phyloP scores from a whole-genome alignment of 2,888 invertebrate genomes.

The Pristionchus maxplancki region DNA sequence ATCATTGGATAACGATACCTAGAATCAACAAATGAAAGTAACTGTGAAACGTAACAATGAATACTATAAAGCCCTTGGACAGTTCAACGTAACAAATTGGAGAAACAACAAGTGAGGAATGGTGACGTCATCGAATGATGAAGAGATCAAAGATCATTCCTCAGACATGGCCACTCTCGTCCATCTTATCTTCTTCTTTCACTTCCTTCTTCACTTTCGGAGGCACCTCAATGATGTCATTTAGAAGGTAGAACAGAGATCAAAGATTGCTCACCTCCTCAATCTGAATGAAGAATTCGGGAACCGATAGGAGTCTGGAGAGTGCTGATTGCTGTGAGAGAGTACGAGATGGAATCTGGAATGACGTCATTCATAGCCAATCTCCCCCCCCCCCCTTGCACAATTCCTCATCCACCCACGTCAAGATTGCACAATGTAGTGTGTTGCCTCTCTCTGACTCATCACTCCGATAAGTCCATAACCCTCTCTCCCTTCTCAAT shows the following conservation, averaged over 20 bases:
- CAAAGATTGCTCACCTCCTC: background rate
- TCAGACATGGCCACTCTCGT: constrained; percentile 18
- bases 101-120: background rate
- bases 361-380: background rate
- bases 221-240: constrained; percentile 2
- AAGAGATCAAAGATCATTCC: constrained; percentile 22
- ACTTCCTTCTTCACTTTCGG: constrained; percentile 47
- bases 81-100: background rate
- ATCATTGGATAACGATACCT: background rate
- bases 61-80: background rate
- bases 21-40: constrained; percentile 4
- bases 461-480: background rate
- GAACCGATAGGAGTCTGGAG: constrained; percentile 42
- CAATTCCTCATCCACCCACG: background rate
- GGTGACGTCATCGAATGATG: background rate
- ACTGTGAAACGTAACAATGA: background rate
- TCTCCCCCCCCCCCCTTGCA: background rate
- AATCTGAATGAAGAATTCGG: constrained; percentile 52
- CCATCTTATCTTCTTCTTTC: constrained; percentile 27
- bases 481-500: background rate
- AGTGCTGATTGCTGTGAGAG: constrained; percentile 45
- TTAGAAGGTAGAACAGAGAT: background rate
- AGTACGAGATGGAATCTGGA: constrained; percentile 38
- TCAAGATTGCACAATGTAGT: constrained; percentile 30
- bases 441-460: background rate